Conservation (phyloP, 2,888 invertebrate species). For the Dilophus febrilis region DNA sequence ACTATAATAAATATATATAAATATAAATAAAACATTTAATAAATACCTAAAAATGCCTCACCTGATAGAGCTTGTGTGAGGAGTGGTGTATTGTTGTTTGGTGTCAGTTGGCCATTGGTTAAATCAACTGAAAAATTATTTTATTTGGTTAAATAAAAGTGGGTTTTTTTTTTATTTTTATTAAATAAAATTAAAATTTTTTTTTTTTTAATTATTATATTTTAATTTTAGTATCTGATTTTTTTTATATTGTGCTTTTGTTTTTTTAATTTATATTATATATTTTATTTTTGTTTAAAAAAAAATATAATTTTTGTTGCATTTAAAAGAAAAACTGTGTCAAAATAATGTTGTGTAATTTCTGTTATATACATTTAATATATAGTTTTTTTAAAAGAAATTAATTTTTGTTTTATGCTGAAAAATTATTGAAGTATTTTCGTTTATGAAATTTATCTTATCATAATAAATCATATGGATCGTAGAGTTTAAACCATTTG, state of each 20-base stretch:
- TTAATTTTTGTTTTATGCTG: too few species aligned
- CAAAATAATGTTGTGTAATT: too few species aligned
- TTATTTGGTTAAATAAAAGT: too few species aligned
- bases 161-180: background rate
- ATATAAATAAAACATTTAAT: constrained; percentile 6
- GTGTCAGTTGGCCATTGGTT: constrained; percentile 88
- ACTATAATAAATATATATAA: background rate
- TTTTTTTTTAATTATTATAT: background rate
- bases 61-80: constrained; percentile 92
- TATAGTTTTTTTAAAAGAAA: too few species aligned
- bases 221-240: background rate
- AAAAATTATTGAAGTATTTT: too few species aligned
- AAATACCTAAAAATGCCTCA: constrained; percentile 32
- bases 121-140: constrained; percentile 70
- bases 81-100: constrained; percentile 90
- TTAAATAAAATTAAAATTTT: background rate
- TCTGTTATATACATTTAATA: too few species aligned
- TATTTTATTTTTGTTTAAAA: background rate
- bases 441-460: too few species aligned
- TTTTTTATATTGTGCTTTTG: background rate
- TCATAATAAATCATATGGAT: too few species aligned
- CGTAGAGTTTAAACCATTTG: too few species aligned
- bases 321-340: too few species aligned
- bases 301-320: too few species aligned
- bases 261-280: background rate